Evolutionary conservation across 2,113 vertebrate genomes (phyloP).

Genomic region (Malurus alboscapulatus): DNA sequence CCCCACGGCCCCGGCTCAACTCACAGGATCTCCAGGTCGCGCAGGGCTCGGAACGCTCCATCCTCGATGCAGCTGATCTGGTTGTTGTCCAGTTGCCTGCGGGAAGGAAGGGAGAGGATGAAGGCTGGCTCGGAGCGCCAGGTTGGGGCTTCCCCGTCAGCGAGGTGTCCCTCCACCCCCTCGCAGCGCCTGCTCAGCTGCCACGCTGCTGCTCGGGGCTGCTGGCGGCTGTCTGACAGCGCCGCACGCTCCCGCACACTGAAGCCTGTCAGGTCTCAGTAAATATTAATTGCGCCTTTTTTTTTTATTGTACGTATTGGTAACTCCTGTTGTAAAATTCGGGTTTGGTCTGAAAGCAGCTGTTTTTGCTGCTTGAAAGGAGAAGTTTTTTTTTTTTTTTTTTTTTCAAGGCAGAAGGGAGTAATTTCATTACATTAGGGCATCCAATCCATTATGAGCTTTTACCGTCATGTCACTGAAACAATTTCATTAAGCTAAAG

Average conservation of each 20-base stretch:
- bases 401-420: slow-evolving; percentile 88
- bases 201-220: slow-evolving; percentile 79
- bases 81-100: slow-evolving; percentile 99
- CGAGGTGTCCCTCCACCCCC: slow-evolving; percentile 78
- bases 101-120: slow-evolving; percentile 86
- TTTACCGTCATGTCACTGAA: slow-evolving; percentile 99
- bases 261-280: slow-evolving; percentile 92
- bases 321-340: no score
- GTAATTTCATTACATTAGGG: slow-evolving; percentile 99
- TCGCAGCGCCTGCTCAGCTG: slow-evolving; percentile 76
- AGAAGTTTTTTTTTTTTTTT: neutral
- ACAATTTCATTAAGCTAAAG: slow-evolving; percentile 99
- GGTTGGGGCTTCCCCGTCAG: slow-evolving; percentile 57
- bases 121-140: slow-evolving; percentile 67
- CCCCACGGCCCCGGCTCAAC: slow-evolving; percentile 64
- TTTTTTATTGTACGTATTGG: no score
- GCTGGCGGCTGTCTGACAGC: slow-evolving; percentile 76
- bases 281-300: slow-evolving; percentile 97
- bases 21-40: slow-evolving; percentile 99
- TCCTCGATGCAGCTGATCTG: slow-evolving; percentile 99
- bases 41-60: slow-evolving; percentile 98
- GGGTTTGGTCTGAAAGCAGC: no score
- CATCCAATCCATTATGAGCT: slow-evolving; percentile 99
- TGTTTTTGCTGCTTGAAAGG: no score
- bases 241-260: slow-evolving; percentile 74